phyloP scores from a whole-genome alignment of 64 coral and sea anemone species.

The Porites australiensis region DNA sequence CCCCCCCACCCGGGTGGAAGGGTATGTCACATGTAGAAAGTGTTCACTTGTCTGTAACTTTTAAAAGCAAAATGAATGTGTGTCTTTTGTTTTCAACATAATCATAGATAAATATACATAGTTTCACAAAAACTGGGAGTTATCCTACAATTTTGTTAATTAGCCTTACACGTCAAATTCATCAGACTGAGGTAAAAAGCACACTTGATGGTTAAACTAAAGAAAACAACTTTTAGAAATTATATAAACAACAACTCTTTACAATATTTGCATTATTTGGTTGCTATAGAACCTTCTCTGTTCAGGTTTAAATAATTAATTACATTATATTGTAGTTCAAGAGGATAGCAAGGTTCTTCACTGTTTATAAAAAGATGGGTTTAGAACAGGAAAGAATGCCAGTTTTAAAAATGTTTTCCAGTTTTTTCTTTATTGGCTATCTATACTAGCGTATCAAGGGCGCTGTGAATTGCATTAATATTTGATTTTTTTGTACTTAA shows the following conservation, averaged over 20 bases:
- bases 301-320: constrained; percentile 63
- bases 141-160: too few relatives aligned
- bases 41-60: too few relatives aligned
- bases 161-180: too few relatives aligned
- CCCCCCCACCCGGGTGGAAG: too few relatives aligned
- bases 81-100: neutral
- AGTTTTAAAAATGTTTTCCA: neutral
- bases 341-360: neutral
- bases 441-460: too few relatives aligned
- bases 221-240: constrained; percentile 28
- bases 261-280: constrained; percentile 53
- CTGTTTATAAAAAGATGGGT: neutral
- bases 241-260: neutral
- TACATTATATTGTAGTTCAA: neutral
- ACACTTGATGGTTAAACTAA: neutral
- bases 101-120: neutral
- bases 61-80: too few relatives aligned
- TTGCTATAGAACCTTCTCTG: constrained; percentile 53
- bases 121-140: too few relatives aligned
- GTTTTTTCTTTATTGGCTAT: too few relatives aligned
- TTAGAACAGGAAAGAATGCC: neutral
- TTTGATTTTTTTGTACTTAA: too few relatives aligned
- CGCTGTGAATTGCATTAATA: too few relatives aligned
- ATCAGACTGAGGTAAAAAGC: neutral
- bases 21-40: too few relatives aligned